These are phyloP conservation scores for Scylla paramamosain DNA, from an alignment of 1,140 invertebrate species.

Conservation along the genomic window DNA sequence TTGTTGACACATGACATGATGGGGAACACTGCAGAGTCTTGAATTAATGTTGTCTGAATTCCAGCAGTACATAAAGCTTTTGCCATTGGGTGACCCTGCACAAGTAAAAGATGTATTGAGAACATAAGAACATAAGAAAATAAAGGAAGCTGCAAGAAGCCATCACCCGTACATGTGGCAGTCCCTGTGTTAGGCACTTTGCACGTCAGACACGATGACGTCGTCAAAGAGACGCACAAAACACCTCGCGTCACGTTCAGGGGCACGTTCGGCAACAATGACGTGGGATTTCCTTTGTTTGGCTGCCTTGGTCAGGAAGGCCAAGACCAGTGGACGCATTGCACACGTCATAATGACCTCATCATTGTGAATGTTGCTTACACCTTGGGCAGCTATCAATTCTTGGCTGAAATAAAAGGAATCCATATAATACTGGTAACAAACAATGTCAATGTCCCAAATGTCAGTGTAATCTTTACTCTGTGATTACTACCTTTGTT, in stretches of 20 bases:
- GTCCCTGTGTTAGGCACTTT: background rate
- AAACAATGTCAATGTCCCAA: background rate
- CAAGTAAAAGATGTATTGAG: background rate
- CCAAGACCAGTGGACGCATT: constrained; percentile 89
- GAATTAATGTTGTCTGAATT: constrained; percentile 91
- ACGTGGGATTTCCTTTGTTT: constrained; percentile 89
- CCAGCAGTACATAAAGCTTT: constrained; percentile 86
- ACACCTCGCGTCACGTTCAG: constrained; percentile 83
- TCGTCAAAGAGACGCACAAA: too few species aligned
- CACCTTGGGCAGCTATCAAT: constrained; percentile 90
- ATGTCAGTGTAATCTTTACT: background rate
- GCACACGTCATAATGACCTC: constrained; percentile 95
- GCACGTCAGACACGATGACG: background rate
- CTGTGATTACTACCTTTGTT: constrained; percentile 82
- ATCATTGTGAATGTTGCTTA: constrained; percentile 94
- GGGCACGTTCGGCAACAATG: constrained; percentile 91
- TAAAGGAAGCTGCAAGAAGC: background rate
- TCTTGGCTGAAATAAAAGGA: constrained; percentile 83
- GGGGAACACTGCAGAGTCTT: constrained; percentile 91
- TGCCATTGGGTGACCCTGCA: constrained; percentile 88
- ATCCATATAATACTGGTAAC: background rate
- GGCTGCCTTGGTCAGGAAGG: constrained; percentile 91
- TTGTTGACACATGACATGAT: constrained; percentile 98
- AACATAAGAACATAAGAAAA: background rate
- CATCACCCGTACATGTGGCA: background rate